Conservation (phyloP, 1,140 invertebrate species). For the Dryas iulia region DNA sequence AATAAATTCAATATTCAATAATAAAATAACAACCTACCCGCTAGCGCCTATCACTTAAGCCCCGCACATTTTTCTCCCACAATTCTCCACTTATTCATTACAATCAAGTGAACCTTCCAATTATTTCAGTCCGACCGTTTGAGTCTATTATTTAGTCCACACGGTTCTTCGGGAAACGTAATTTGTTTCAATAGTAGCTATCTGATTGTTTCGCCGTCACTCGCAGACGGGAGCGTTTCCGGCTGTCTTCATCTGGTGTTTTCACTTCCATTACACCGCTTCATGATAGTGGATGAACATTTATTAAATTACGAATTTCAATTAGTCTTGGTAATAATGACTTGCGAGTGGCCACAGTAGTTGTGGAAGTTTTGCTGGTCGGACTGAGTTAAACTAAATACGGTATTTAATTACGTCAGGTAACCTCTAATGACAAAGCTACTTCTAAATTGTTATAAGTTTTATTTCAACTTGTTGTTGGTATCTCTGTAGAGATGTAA, state of each 20-base stretch:
- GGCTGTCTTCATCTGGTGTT: slow-evolving; percentile 13
- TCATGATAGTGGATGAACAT: background rate
- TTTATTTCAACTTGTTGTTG: too few species aligned
- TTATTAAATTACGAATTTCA: background rate
- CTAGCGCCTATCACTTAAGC: background rate
- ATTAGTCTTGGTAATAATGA: too few species aligned
- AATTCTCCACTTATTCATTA: background rate
- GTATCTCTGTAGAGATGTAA: too few species aligned
- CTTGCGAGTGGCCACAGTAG: too few species aligned
- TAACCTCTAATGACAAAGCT: too few species aligned
- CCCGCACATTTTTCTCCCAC: background rate
- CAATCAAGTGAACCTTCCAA: background rate
- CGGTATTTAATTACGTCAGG: too few species aligned
- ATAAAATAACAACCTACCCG: too few species aligned
- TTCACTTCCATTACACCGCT: background rate
- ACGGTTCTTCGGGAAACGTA: slow-evolving; percentile 15
- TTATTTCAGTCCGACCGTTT: background rate
- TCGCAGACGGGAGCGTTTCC: slow-evolving; percentile 10
- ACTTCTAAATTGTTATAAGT: too few species aligned
- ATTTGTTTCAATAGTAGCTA: slow-evolving; percentile 24
- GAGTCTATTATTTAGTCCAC: slow-evolving; percentile 5
- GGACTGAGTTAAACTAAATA: too few species aligned
- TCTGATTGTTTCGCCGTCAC: slow-evolving; percentile 24
- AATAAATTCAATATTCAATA: too few species aligned
- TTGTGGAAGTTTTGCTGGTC: too few species aligned